phyloP scores from a whole-genome alignment of 2,888 invertebrate genomes.

The Brachypterus glaber region DNA sequence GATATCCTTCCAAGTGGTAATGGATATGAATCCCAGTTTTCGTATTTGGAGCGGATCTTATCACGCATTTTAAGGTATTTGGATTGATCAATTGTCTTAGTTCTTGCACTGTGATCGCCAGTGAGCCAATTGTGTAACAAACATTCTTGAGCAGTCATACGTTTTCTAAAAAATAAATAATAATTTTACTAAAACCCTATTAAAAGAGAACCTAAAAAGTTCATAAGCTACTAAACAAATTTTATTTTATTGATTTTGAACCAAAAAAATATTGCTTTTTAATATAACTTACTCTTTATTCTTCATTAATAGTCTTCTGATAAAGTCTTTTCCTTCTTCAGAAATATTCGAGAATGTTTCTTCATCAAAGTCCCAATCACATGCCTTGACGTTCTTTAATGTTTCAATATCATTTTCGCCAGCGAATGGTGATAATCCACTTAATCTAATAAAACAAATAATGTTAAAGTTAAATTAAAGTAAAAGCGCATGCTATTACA shows the following conservation, averaged over 20 bases:
- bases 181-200: too few relatives aligned
- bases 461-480: too few relatives aligned
- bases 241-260: too few relatives aligned
- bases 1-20: slow-evolving; percentile 94
- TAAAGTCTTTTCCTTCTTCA: slow-evolving; percentile 97
- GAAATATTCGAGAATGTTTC: slow-evolving; percentile 92
- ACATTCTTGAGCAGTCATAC: slow-evolving; percentile 98
- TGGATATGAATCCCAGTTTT: slow-evolving; percentile 71
- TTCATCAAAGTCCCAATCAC: slow-evolving; percentile 98
- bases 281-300: slow-evolving; percentile 81
- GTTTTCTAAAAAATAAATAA: slow-evolving; percentile 72
- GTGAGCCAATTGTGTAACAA: slow-evolving; percentile 91
- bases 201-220: slow-evolving; percentile 5
- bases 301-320: slow-evolving; percentile 79
- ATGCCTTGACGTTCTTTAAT: slow-evolving; percentile 93
- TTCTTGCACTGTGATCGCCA: slow-evolving; percentile 70
- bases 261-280: neutral
- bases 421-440: slow-evolving; percentile 97
- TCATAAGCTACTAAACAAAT: neutral
- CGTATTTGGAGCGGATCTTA: slow-evolving; percentile 73
- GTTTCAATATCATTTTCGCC: slow-evolving; percentile 98
- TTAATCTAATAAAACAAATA: slow-evolving; percentile 66
- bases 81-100: slow-evolving; percentile 70
- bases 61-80: slow-evolving; percentile 83
- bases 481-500: too few relatives aligned